These are phyloP conservation scores for Eira barbara DNA, from an alignment of 2,113 vertebrate species.

Conservation along the genomic window DNA sequence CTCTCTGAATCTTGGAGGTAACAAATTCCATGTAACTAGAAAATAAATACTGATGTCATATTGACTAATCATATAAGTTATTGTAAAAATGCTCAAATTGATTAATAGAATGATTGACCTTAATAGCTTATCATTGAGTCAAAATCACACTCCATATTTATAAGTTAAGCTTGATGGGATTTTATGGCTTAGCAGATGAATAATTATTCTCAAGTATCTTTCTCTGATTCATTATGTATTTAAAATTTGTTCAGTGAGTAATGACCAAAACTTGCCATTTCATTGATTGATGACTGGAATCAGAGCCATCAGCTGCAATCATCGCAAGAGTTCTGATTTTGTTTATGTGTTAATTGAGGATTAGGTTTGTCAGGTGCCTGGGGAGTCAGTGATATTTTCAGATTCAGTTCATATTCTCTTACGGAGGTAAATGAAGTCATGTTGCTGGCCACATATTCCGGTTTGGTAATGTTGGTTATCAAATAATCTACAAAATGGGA, in stretches of 20 bases:
- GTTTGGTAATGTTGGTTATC: not conserved
- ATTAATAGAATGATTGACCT: constrained; percentile 16
- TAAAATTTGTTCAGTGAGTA: not conserved
- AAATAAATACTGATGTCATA: constrained; percentile 29
- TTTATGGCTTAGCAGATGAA: not conserved
- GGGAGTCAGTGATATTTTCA: not conserved
- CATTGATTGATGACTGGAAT: not conserved
- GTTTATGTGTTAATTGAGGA: not conserved
- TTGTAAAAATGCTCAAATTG: constrained; percentile 1
- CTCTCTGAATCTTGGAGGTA: not conserved
- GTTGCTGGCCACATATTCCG: not conserved
- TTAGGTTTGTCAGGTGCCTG: not conserved
- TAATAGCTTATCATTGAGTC: not conserved
- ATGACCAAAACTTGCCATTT: not conserved
- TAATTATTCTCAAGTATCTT: constrained; percentile 29
- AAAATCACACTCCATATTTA: not conserved
- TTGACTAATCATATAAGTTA: not conserved
- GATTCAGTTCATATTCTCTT: not conserved
- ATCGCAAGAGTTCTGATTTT: not conserved
- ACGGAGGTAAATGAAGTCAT: not conserved
- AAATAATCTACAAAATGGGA: not conserved
- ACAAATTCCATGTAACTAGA: not conserved
- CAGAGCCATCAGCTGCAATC: not conserved
- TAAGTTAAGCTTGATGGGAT: constrained; percentile 19
- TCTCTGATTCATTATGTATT: not conserved